phyloP scores from a whole-genome alignment of 2,888 invertebrate species.

The Drosophila anomelani region DNA sequence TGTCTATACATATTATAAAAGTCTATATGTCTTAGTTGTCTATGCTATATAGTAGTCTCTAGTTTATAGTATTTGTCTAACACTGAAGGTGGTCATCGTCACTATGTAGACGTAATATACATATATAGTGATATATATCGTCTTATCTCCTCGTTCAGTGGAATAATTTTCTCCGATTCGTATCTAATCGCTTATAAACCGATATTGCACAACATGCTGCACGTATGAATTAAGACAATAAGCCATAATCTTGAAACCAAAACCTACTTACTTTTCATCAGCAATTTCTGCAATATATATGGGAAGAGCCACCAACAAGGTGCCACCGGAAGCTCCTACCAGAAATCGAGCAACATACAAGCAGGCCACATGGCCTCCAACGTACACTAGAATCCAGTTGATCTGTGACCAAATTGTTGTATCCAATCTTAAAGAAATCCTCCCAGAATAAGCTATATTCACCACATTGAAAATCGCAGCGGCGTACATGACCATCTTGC shows the following conservation, averaged over 20 bases:
- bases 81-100: neutral
- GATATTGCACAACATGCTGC: neutral
- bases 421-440: neutral
- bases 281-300: constrained; percentile 18
- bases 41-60: neutral
- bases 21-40: neutral
- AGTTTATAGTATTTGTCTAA: neutral
- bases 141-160: neutral
- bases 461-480: constrained; percentile 75
- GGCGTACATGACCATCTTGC: constrained; percentile 68
- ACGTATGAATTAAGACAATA: neutral
- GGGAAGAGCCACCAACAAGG: constrained; percentile 2
- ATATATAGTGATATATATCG: neutral
- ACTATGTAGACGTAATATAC: neutral
- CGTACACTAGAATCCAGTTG: constrained; percentile 12
- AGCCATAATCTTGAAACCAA: too few relatives aligned
- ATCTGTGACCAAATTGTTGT: neutral
- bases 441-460: constrained; percentile 8
- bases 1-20: too few relatives aligned
- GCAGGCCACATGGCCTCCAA: neutral
- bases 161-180: constrained; percentile 1
- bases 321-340: constrained; percentile 7
- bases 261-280: constrained; percentile 9
- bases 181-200: constrained; percentile 1
- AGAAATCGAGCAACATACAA: constrained; percentile 8